Evolutionary conservation across 92 coral and sea anemone species (phyloP).

Genomic region (Palythoa grandis): DNA sequence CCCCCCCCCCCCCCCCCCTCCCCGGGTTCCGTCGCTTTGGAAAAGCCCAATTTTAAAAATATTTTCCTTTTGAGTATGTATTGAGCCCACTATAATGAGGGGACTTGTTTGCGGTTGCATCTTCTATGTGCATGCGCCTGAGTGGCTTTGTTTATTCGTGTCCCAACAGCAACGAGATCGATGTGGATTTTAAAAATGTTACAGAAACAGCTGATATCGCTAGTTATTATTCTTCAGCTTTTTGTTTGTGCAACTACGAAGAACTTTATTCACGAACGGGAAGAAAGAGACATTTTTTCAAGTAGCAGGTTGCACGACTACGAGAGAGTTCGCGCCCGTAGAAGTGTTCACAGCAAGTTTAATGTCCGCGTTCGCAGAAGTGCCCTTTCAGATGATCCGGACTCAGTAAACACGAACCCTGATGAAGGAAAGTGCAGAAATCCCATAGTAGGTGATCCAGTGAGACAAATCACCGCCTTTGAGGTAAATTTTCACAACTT

Average conservation of each 20-base stretch:
- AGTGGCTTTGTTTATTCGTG: neutral
- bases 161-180: neutral
- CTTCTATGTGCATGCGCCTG: neutral
- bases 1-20: no score
- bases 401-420: conserved; percentile 24
- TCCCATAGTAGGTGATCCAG: neutral
- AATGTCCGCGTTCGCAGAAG: neutral
- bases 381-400: neutral
- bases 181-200: neutral
- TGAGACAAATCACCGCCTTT: neutral
- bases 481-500: neutral
- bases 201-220: neutral
- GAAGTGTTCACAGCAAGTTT: neutral
- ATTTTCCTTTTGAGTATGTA: no score
- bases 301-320: neutral
- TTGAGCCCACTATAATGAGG: neutral
- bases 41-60: no score
- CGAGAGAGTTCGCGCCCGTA: neutral
- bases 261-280: neutral
- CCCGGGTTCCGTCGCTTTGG: no score
- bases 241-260: neutral
- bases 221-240: neutral
- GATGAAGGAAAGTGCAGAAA: conserved; percentile 14
- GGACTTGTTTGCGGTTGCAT: neutral
- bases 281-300: conserved; percentile 1